Percentiles rank a stretch among this genome's conserved stretches.
Evolutionary conservation across 2,888 invertebrate genomes (phyloP).

Genomic region (Morpho helenor): DNA sequence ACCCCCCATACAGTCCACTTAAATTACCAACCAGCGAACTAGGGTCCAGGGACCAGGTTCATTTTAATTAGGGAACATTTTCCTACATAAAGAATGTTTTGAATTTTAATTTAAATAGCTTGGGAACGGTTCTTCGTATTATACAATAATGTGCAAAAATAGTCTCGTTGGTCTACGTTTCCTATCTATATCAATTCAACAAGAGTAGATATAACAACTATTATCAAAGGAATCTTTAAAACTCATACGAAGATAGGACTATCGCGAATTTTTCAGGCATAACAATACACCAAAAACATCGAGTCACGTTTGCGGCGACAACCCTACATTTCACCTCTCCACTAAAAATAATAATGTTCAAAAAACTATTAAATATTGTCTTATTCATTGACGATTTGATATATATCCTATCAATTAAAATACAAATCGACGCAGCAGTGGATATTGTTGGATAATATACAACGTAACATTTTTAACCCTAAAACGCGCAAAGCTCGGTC

Average conservation of each 20-base stretch:
- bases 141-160: too few species aligned
- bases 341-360: slow-evolving; percentile 25
- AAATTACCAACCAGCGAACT: too few species aligned
- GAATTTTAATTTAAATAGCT: too few species aligned
- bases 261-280: slow-evolving; percentile 18
- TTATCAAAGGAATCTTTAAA: too few species aligned
- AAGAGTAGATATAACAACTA: too few species aligned
- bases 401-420: not conserved
- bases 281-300: slow-evolving; percentile 58
- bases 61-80: too few species aligned
- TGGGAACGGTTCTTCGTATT: too few species aligned
- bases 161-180: too few species aligned
- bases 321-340: slow-evolving; percentile 54
- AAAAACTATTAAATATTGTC: slow-evolving; percentile 2
- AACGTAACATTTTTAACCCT: slow-evolving; percentile 33
- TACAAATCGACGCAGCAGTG: slow-evolving; percentile 36
- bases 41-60: too few species aligned
- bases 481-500: slow-evolving; percentile 46
- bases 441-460: slow-evolving; percentile 19
- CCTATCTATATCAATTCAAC: too few species aligned
- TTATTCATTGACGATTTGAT: slow-evolving; percentile 32
- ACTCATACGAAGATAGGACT: not conserved
- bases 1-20: too few species aligned
- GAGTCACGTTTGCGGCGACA: slow-evolving; percentile 74
- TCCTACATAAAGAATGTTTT: too few species aligned